Percentiles rank a stretch among this genome's conserved stretches.
Conservation (phyloP, 2,797 vertebrate species). For the Spondyliosoma cantharus region DNA sequence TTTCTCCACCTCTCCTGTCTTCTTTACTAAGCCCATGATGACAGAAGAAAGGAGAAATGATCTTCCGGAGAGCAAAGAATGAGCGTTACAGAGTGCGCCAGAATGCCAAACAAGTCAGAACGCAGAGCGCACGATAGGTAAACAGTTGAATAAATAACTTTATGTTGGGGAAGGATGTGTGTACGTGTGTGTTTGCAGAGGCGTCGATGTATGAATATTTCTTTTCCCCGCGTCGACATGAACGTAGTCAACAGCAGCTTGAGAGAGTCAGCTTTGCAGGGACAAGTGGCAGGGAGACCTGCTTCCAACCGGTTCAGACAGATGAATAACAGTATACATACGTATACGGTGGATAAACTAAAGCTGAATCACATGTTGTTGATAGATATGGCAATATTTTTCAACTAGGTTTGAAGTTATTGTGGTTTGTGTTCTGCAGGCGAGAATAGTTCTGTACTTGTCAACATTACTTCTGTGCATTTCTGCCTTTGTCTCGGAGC, state of each 20-base stretch:
- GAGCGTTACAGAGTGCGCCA: constrained; percentile 40
- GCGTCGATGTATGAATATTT: constrained; percentile 8
- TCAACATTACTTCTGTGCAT: constrained; percentile 30
- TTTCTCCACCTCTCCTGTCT: constrained; percentile 38
- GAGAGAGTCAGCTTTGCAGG: constrained; percentile 60
- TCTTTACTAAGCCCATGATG: constrained; percentile 46
- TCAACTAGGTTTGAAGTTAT: neutral
- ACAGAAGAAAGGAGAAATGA: constrained; percentile 48
- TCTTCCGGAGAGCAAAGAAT: constrained; percentile 43
- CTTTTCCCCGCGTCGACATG: neutral
- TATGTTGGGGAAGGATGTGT: constrained; percentile 16
- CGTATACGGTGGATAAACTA: neutral
- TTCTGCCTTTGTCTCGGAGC: constrained; percentile 63
- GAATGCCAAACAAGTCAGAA: constrained; percentile 37
- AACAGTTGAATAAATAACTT: constrained; percentile 61
- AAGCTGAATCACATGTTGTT: constrained; percentile 10
- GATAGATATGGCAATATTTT: neutral
- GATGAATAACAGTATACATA: constrained; percentile 42
- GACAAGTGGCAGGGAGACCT: constrained; percentile 49
- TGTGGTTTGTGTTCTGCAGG: constrained; percentile 10
- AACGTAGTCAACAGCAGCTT: constrained; percentile 30
- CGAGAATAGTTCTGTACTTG: neutral
- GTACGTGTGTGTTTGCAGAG: constrained; percentile 33
- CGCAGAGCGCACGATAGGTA: constrained; percentile 38
- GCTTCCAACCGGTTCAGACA: constrained; percentile 62